These are phyloP conservation scores for Syngnathus scovelli DNA, from an alignment of 2,113 vertebrate species.

Conservation along the genomic window DNA sequence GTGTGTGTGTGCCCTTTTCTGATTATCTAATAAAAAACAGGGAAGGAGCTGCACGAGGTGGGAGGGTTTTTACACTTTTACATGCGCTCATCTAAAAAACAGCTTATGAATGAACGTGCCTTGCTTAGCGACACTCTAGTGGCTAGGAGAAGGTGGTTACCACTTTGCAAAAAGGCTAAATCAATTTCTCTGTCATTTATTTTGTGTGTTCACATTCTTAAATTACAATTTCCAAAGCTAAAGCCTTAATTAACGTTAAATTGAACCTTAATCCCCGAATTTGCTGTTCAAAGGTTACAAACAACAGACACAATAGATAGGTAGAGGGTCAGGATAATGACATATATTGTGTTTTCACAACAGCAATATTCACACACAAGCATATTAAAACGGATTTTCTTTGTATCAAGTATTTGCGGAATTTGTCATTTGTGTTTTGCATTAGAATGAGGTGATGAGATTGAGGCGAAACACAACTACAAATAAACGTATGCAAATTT, in stretches of 20 bases:
- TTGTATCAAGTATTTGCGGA: no score
- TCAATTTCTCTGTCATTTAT: neutral
- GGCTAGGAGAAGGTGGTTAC: neutral
- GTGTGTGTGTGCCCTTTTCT: slow-evolving; percentile 2
- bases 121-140: neutral
- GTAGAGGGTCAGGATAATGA: neutral
- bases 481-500: no score
- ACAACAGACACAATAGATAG: neutral
- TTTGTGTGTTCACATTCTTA: neutral
- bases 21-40: slow-evolving; percentile 27
- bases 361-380: no score
- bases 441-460: no score
- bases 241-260: neutral
- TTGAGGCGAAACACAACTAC: no score
- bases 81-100: neutral
- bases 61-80: neutral
- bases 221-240: no score
- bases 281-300: neutral
- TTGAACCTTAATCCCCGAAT: neutral
- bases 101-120: neutral
- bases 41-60: slow-evolving; percentile 4
- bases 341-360: neutral
- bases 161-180: neutral
- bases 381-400: no score
- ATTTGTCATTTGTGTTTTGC: no score